These are phyloP conservation scores for Pterocles gutturalis DNA, from an alignment of 2,113 vertebrate species.

Conservation along the genomic window DNA sequence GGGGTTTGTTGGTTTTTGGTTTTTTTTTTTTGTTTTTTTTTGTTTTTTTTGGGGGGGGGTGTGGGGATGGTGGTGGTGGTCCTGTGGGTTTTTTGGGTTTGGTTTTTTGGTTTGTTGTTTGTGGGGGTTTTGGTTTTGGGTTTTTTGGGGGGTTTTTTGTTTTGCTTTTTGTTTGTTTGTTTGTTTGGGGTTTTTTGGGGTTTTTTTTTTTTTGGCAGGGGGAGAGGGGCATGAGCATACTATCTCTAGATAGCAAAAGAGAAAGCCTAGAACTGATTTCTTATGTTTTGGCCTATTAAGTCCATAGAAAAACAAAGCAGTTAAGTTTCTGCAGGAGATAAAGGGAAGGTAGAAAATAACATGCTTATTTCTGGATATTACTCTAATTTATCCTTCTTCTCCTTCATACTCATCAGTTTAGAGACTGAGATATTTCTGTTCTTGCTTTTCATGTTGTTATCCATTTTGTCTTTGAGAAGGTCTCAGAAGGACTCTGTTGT, in stretches of 20 bases:
- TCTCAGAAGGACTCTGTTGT: background rate
- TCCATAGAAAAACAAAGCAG: background rate
- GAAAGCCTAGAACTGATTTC: background rate
- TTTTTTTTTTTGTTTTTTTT: background rate
- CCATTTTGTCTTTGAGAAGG: background rate
- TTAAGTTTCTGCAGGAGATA: background rate
- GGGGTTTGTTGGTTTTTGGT: background rate
- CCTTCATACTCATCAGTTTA: background rate
- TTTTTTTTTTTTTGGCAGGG: background rate
- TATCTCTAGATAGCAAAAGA: background rate
- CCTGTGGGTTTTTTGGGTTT: background rate
- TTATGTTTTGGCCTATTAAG: background rate
- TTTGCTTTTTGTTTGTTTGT: background rate
- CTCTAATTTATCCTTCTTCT: background rate
- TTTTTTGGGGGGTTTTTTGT: background rate
- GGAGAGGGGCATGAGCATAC: background rate
- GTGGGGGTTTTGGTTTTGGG: too few species aligned
- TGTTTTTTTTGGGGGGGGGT: background rate
- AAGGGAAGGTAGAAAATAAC: background rate
- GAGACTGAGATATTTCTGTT: background rate
- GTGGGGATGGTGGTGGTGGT: too few species aligned
- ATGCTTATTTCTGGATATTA: background rate
- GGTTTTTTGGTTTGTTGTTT: background rate
- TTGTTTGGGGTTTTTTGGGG: too few species aligned
- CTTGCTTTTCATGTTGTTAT: background rate